Base-by-base conservation (phyloP, 2,888 invertebrate genomes). In the Athripsodes cinereus region DNA sequence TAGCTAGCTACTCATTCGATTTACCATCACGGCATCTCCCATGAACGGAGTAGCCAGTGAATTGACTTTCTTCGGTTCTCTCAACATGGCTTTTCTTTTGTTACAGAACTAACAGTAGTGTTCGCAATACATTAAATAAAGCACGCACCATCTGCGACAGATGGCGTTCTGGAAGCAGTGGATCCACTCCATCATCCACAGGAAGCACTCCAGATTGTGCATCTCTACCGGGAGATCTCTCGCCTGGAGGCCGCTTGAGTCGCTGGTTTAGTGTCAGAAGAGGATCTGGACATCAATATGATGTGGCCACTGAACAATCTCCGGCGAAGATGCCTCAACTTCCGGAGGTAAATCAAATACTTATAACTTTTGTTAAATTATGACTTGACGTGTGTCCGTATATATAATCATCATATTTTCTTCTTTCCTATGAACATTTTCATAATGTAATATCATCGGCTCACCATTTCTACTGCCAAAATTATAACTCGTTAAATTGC, bases 191-290 rank as follows among this genome's bases (percentile, higher is more conserved):
- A 60, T 65, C 64, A 60, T 66, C 61, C 75, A 74, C 67, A 74
- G 76, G 51, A 31, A 18, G 52, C 50, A 68, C 73, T 44, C 59
- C 64, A 34, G 70, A 74, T 59, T 75, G 76, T 34, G 73, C 74
- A 26, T 71, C 74, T 13, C 74, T 73, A 2, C 75, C 78, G 48
- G 78, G 78, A 58, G 79, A 79, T 63, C 81, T 82, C 70, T 82
- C 86, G 66, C 81, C 86, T 51, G 84, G 87, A 66, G 89, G 91
- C 62, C 80, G 90, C 58, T 80, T 93, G 51, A 87, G 92, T 31
- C 81, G 94, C 66, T 93, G 92, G 92, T 94, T 93, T 79, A 92
- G 92, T 68, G 90, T 93, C 64, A 78, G 92, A 44, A 81, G 92
- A 61, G 88, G 90, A 47, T 88, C 88, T 62, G 79, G 86, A n/a